Percentiles rank a stretch among this genome's conserved stretches.
Evolutionary conservation across 2,888 invertebrate species (phyloP).

Genomic region (Electrophaes corylata): DNA sequence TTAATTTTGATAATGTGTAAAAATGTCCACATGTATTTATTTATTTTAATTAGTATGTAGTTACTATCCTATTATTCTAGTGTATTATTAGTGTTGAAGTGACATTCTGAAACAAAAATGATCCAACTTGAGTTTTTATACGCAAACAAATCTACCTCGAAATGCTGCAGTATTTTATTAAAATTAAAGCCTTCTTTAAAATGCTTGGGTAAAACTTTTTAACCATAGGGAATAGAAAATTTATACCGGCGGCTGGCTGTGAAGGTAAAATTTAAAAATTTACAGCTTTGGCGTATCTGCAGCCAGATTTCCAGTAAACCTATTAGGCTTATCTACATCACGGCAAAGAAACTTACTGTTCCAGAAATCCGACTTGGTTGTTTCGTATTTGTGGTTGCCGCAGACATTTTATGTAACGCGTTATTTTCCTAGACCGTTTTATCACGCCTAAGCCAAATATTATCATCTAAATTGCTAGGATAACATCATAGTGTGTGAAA

Average conservation of each 20-base stretch:
- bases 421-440: slow-evolving; percentile 42
- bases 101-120: no score
- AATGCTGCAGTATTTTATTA: no score
- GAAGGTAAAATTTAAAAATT: slow-evolving; percentile 30
- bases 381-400: slow-evolving; percentile 33
- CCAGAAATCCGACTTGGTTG: slow-evolving; percentile 22
- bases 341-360: slow-evolving; percentile 24
- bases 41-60: no score
- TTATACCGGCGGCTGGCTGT: slow-evolving; percentile 35
- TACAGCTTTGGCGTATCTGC: slow-evolving; percentile 26
- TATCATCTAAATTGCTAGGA: slow-evolving; percentile 48
- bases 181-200: not conserved
- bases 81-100: no score
- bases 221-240: slow-evolving; percentile 28
- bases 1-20: no score
- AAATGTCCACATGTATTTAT: no score
- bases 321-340: slow-evolving; percentile 37
- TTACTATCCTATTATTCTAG: no score
- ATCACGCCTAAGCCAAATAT: slow-evolving; percentile 40
- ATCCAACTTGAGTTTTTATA: no score
- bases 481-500: slow-evolving; percentile 31
- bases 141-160: no score
- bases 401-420: slow-evolving; percentile 34
- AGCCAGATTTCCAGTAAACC: slow-evolving; percentile 36
- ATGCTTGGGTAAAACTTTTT: not conserved